These are phyloP conservation scores for Pluvianellus socialis DNA, from an alignment of 2,113 vertebrate species.

Conservation along the genomic window DNA sequence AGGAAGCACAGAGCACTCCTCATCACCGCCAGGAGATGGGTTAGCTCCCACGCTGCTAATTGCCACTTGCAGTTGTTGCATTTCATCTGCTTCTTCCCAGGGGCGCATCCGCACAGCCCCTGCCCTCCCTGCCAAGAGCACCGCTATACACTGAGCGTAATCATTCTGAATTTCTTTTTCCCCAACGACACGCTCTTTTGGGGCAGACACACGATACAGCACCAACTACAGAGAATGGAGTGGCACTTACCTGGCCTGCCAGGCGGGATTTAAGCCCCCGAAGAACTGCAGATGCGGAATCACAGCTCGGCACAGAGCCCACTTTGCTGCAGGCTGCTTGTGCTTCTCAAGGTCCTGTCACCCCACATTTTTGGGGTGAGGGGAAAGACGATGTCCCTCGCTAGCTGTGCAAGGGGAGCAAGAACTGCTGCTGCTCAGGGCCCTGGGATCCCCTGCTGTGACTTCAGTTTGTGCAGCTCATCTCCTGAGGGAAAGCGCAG, in stretches of 20 bases:
- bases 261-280: neutral
- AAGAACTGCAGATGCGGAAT: neutral
- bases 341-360: neutral
- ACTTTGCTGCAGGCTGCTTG: neutral
- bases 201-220: neutral
- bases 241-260: neutral
- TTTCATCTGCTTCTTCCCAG: neutral
- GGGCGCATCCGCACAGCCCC: neutral
- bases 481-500: neutral
- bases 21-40: rapidly evolving
- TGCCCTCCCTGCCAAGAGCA: neutral
- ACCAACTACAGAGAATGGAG: neutral
- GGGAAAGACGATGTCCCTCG: neutral
- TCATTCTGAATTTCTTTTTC: neutral
- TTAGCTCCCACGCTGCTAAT: rapidly evolving
- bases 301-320: neutral
- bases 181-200: neutral
- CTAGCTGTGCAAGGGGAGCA: rapidly evolving
- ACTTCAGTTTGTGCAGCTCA: neutral
- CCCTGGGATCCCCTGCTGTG: rapidly evolving
- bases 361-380: neutral
- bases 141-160: neutral
- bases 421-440: neutral
- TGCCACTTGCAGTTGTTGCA: too few species aligned
- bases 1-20: too few species aligned